phyloP scores from a whole-genome alignment of 1,140 invertebrate genomes.

The Ridgeia piscesae region DNA sequence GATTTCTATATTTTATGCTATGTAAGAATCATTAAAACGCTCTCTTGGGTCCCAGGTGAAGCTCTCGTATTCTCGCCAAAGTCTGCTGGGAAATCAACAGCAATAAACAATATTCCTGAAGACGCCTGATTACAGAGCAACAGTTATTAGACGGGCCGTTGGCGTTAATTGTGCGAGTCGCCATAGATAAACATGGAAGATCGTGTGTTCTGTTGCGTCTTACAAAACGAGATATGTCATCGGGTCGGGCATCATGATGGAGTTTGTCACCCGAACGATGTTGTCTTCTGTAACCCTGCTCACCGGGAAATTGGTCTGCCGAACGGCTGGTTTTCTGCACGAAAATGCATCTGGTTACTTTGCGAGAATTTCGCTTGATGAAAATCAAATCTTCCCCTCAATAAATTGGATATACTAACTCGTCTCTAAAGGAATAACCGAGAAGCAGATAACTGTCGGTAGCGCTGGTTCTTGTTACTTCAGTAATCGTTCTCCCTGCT shows the following conservation, averaged over 20 bases:
- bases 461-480: too few species aligned
- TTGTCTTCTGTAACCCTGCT: too few species aligned
- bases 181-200: neutral
- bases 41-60: neutral
- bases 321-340: too few species aligned
- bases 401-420: too few species aligned
- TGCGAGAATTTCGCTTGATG: too few species aligned
- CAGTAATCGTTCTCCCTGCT: too few species aligned
- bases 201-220: neutral
- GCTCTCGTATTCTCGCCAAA: neutral
- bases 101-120: neutral
- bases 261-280: neutral
- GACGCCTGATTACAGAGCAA: neutral
- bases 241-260: neutral
- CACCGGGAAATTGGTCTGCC: too few species aligned
- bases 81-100: neutral
- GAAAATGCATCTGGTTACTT: too few species aligned
- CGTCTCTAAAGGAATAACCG: neutral
- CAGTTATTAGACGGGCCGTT: neutral
- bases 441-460: neutral
- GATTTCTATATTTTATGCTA: neutral
- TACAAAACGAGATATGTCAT: neutral
- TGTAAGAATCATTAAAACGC: neutral
- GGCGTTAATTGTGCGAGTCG: neutral
- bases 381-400: too few species aligned